Conservation (phyloP, 2,113 vertebrate genomes). For the Heterotis niloticus region DNA sequence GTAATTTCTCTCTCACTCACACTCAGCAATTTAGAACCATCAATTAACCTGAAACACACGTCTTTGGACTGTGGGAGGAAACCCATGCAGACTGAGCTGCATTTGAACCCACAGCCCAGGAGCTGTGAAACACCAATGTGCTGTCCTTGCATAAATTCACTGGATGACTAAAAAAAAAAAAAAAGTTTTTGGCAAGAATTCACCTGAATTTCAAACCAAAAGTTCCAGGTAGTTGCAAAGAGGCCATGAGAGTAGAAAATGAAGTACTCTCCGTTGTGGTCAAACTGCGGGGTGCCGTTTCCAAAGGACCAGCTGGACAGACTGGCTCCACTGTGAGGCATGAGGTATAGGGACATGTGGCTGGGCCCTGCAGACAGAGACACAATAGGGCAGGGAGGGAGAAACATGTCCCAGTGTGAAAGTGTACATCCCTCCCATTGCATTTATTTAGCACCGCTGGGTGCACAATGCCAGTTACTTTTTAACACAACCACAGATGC, state of each 20-base stretch:
- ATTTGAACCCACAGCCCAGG: not conserved
- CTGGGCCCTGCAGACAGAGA: slow-evolving; percentile 72
- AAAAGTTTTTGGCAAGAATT: not conserved
- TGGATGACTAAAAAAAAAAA: not conserved
- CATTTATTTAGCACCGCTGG: not conserved
- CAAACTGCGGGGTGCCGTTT: slow-evolving; percentile 71
- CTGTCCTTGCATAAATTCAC: not conserved
- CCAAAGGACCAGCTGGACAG: slow-evolving; percentile 86
- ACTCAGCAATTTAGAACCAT: too few relatives aligned
- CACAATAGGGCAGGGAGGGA: not conserved
- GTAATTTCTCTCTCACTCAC: too few relatives aligned
- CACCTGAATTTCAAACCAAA: slow-evolving; percentile 91
- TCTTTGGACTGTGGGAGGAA: too few relatives aligned
- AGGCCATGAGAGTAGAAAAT: slow-evolving; percentile 90
- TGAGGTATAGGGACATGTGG: slow-evolving; percentile 88
- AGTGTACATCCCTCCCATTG: not conserved
- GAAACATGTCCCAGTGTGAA: not conserved
- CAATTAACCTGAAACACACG: too few relatives aligned
- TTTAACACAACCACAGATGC: not conserved
- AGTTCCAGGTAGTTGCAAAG: slow-evolving; percentile 74
- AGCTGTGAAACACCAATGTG: not conserved
- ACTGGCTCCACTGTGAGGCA: slow-evolving; percentile 63
- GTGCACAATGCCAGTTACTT: not conserved
- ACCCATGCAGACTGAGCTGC: too few relatives aligned
- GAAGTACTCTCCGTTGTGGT: slow-evolving; percentile 83